Evolutionary conservation across 2,113 vertebrate species (phyloP), one percentile per base, ranked within the genome.

Genomic region (Tupaia tana): DNA sequence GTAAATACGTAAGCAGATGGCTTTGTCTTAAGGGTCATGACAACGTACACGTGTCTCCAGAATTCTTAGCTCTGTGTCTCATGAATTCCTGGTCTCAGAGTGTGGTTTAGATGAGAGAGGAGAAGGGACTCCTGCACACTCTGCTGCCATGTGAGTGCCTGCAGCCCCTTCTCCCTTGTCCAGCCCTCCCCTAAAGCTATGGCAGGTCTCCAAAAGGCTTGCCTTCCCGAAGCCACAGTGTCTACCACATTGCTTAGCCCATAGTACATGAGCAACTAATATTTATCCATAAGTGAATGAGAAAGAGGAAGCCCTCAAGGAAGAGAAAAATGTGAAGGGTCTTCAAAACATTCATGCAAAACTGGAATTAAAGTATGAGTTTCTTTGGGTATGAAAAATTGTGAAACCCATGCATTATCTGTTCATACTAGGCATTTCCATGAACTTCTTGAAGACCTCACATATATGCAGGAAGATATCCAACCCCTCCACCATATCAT

Each of bases 21-120:
- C 61, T 74, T 43, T n/a, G 27, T 70, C n/a, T 15, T 24, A 89
- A 86, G 75, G 8, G 25, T 15, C 27, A 11, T 8, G 18, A 77
- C 13, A 11, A 6, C 5, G 4, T 0, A 1, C 11, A 58, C 29
- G 27, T 31, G 0, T 31, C 15, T 52, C 18, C 0, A 3, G 31
- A 27, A 0, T 18, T 56, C n/a, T 83, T 69, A 22, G 18, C 64
- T 77, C 59, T 9, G 1, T 69, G 80, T 83, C 34, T 61, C 75
- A 54, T 73, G 27, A 9, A 20, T 34, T 29, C 77, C 58, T 70
- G 29, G 56, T 15, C 56, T 83, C 43, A 0, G 19, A 14, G n/a
- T 29, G 11, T 29, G n/a, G 16, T 10, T 15, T 13, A 11, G 24
- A 52, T n/a, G 22, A 29, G 34, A 58, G 4, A 25, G 11, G 4